A percentile compares a stretch with the other conserved stretches of the same genome.
Evolutionary conservation across 2,888 invertebrate species (phyloP).

Genomic region (Rhagonycha lutea): DNA sequence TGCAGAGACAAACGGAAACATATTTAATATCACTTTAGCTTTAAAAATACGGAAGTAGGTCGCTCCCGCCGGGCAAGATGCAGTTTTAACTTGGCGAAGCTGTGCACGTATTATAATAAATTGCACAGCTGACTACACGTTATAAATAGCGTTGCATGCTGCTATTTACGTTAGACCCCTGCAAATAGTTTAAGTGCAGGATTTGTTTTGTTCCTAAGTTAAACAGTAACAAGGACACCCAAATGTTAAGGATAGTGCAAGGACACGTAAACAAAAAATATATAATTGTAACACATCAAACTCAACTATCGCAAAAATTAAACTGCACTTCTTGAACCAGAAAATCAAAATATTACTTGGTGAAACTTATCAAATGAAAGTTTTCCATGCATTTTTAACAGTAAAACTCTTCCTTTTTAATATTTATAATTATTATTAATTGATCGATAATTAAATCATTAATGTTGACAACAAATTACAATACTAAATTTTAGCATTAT

Average conservation of each 20-base stretch:
- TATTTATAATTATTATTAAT: too few species aligned
- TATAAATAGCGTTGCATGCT: slow-evolving; percentile 35
- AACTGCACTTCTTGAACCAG: background rate
- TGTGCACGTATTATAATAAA: slow-evolving; percentile 27
- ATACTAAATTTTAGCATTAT: too few species aligned
- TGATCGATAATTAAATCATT: too few species aligned
- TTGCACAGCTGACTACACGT: slow-evolving; percentile 39
- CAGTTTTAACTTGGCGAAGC: slow-evolving; percentile 38
- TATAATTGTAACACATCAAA: background rate
- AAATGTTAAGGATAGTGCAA: slow-evolving; percentile 37
- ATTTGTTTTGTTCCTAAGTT: slow-evolving; percentile 26
- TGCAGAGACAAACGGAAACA: slow-evolving; percentile 40
- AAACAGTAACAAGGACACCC: slow-evolving; percentile 21
- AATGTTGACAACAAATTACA: too few species aligned
- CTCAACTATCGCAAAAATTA: background rate
- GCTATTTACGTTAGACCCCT: slow-evolving; percentile 34
- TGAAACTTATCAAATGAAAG: too few species aligned
- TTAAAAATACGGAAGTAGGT: slow-evolving; percentile 51
- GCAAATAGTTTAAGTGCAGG: slow-evolving; percentile 32
- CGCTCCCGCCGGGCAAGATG: slow-evolving; percentile 39
- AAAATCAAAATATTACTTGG: too few species aligned
- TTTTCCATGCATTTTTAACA: too few species aligned
- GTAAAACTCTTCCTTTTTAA: too few species aligned
- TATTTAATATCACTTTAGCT: slow-evolving; percentile 37
- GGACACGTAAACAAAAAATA: slow-evolving; percentile 16